Base-by-base conservation (phyloP, 2,888 invertebrate species). In the Neria commutata region DNA sequence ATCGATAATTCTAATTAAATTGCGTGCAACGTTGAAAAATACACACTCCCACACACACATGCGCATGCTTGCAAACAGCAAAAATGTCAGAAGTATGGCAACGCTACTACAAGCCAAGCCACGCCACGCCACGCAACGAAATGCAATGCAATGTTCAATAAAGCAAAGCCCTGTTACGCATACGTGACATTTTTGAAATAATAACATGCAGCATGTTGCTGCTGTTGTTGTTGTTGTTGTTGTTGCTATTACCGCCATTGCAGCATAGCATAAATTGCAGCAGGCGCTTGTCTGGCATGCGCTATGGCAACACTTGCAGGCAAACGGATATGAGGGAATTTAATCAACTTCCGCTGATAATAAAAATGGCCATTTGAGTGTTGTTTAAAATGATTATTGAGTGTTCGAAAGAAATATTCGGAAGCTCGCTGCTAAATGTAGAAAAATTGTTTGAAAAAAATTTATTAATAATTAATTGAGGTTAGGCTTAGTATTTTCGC, bases 1-100 rank as follows among this genome's bases (percentile, higher is more conserved):
- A 74, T 73, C 73, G 72, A 73, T 73, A 70, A 56, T 66, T 71
- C 70, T 74, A 73, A 73, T 73, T 73, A 74, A 72, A 73, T 68
- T 73, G 73, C 67, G 65, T 70, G 71, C 69, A 66, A 16, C 10
- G 6, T 6, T 19, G n/a, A 10, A 14, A 16, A 17, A 8, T 5
- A 1, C n/a, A n/a, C n/a, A n/a, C n/a, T n/a, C n/a, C n/a, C n/a
- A n/a, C n/a, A n/a, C n/a, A n/a, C n/a, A n/a, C n/a, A n/a, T n/a
- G n/a, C n/a, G n/a, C n/a, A n/a, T n/a, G n/a, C n/a, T n/a, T n/a
- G n/a, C n/a, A 37, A 24, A 42, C 52, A 51, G 34, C 50, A 29
- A 57, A 52, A 49, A 42, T 53, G n/a, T n/a, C n/a, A n/a, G n/a
- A n/a, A 50, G 33, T 46, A 10, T 24, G n/a, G 11, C 17, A 42